A percentile compares a stretch with the other conserved stretches of the same genome.
These are phyloP conservation scores for Mechanitis mazaeus DNA, from an alignment of 2,888 invertebrate genomes.

Conservation along the genomic window DNA sequence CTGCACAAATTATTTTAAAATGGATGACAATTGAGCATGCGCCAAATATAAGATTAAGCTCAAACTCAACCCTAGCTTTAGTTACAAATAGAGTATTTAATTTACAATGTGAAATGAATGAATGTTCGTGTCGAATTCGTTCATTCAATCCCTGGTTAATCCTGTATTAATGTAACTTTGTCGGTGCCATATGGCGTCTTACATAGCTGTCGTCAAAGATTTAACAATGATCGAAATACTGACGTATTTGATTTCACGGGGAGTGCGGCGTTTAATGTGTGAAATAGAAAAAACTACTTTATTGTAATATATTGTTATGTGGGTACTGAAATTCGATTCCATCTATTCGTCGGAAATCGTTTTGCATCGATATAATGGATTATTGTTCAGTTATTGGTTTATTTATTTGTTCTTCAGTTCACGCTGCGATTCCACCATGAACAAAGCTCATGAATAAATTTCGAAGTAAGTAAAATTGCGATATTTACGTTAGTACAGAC, in stretches of 20 bases:
- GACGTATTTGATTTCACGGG: constrained; percentile 60
- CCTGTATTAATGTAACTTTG: constrained; percentile 45
- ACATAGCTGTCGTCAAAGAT: constrained; percentile 42
- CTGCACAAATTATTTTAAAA: constrained; percentile 5
- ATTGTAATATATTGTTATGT: constrained; percentile 11
- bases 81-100: constrained; percentile 41
- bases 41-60: constrained; percentile 32
- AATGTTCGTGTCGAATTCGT: constrained; percentile 47
- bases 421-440: no score
- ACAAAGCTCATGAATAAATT: no score
- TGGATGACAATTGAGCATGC: constrained; percentile 23
- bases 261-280: constrained; percentile 46
- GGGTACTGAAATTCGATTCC: constrained; percentile 30
- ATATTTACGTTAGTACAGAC: no score
- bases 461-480: no score
- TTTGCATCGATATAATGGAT: constrained; percentile 17
- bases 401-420: no score
- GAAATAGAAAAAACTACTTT: constrained; percentile 47
- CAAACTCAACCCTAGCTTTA: constrained; percentile 38
- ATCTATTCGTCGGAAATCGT: constrained; percentile 11
- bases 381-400: background rate
- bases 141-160: constrained; percentile 56
- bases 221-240: constrained; percentile 57
- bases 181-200: constrained; percentile 67
- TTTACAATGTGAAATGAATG: constrained; percentile 22